Base-by-base conservation (phyloP, 1,140 invertebrate species). In the Pantala flavescens region DNA sequence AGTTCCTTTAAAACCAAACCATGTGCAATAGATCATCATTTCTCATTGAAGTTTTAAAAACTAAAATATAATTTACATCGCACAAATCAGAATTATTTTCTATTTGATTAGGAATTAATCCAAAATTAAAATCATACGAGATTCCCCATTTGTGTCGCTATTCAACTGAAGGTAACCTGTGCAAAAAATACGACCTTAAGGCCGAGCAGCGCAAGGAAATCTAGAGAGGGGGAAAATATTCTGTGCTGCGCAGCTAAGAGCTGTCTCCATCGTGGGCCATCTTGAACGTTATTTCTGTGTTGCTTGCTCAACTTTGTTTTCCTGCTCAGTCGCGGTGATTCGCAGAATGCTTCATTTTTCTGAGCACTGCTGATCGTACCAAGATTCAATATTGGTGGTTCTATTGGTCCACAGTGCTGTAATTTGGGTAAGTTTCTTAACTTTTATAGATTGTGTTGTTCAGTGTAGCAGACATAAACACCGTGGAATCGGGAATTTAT, bases 281-380 rank as follows among this genome's bases (percentile, higher is more conserved):
- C 49, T 63, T 63, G 49, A 21, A 63, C 49, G 49, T 19, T 63
- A 63, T 63, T 63, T 16, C 49, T 63, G 49, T 63, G 49, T 63
- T 3, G 14, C 49, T 63, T 63, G 49, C 49, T 63, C 49, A 63
- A 63, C 49, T 19, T 63, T 63, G 49, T 63, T 63, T 36, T 63
- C 49, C 49, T 63, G 49, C 49, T 19, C 49, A 7, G 49, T 63
- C 49, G 49, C 14, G 49, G 49, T 63, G 49, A 63, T 19, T 63
- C 49, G 49, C 49, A 63, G 49, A 63, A 63, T 63, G 49, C 49
- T 63, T 63, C 16, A 63, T 63, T 63, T 63, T 63, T 21, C 49
- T 21, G 3, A 63, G 49, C n/a, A 63, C 16, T 63, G 49, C 49
- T 63, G 49, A 63, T 63, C 49, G n/a, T 63, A 63, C 49, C n/a